These are phyloP conservation scores for Diabrotica virgifera DNA, from an alignment of 1,140 invertebrate species.

Conservation along the genomic window DNA sequence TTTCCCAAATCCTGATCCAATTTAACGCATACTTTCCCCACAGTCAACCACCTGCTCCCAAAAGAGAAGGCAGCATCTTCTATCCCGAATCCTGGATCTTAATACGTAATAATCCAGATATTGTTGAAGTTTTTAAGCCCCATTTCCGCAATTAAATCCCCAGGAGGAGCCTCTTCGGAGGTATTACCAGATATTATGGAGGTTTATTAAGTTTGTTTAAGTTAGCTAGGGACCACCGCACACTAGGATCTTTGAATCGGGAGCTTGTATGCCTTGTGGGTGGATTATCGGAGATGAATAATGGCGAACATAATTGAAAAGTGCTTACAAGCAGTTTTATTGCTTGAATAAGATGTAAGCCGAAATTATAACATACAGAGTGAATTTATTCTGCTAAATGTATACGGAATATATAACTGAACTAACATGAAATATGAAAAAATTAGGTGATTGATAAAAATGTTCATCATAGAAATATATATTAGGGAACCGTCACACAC, in stretches of 20 bases:
- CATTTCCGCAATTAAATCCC: conserved; percentile 34
- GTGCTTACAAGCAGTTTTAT: conserved; percentile 5
- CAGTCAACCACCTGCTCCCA: background rate
- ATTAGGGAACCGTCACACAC: no score
- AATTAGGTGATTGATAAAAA: no score
- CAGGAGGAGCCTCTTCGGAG: conserved; percentile 21
- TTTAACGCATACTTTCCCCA: background rate
- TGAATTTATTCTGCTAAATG: no score
- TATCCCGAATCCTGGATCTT: background rate
- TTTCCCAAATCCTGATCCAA: background rate
- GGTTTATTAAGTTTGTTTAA: conserved; percentile 31
- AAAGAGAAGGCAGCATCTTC: background rate
- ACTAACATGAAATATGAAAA: no score
- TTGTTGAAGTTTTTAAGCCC: conserved; percentile 33
- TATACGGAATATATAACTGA: no score
- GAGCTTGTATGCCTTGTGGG: background rate
- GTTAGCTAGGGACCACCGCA: conserved; percentile 5
- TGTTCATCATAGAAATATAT: no score
- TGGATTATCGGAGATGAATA: conserved; percentile 7
- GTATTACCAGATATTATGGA: conserved; percentile 23
- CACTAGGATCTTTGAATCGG: background rate
- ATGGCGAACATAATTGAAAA: conserved; percentile 15
- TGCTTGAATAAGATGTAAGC: background rate
- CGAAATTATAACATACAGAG: no score
- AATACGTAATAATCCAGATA: conserved; percentile 20